Evolutionary conservation across 2,888 invertebrate genomes (phyloP), one percentile per base, ranked within the genome.

Genomic region (Lithosia quadra): DNA sequence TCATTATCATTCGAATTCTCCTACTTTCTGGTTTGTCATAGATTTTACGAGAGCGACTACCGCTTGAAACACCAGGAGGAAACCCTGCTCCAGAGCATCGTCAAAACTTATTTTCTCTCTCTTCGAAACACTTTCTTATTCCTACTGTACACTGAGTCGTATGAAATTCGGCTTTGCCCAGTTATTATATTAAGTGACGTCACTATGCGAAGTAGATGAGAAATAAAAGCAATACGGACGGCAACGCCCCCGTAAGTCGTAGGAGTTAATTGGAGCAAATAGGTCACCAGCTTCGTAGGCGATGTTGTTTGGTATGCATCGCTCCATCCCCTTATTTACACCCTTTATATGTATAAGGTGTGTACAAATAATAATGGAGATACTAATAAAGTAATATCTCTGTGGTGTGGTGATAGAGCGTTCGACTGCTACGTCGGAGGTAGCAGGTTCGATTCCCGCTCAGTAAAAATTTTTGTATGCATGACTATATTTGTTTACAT

Each of bases 261-360:
- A 78, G 68, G 73, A 78, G 65, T 78, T 78, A 80, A 78, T 80
- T 79, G 79, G 73, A 77, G 79, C 72, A 81, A 81, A 81, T 79
- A 73, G 79, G 79, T 78, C 81, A 81, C 69, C 65, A 53, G 70
- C 68, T 73, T 71, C 36, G 79, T 78, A 49, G 70, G 71, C 56
- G 62, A 57, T 34, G 70, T 68, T 73, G 65, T 75, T 72, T 78
- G 67, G 71, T 76, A 60, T 70, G 69, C 79, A 76, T 78, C 72
- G 73, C 66, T 76, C 69, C 67, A 56, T 69, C 63, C 66, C 67
- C 36, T 64, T 73, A 28, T 73, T 55, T 8, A 55, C 24, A 59
- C 22, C n/a, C 21, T 28, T 24, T 15, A 18, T 56, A 28, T 63
- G 15, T 33, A 43, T 22, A 49, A 33, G 57, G 60, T 57, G 15